A percentile compares a stretch with the other conserved stretches of the same genome.
phyloP scores from a whole-genome alignment of 2,113 vertebrate genomes.

The Aleadryas rufinucha region DNA sequence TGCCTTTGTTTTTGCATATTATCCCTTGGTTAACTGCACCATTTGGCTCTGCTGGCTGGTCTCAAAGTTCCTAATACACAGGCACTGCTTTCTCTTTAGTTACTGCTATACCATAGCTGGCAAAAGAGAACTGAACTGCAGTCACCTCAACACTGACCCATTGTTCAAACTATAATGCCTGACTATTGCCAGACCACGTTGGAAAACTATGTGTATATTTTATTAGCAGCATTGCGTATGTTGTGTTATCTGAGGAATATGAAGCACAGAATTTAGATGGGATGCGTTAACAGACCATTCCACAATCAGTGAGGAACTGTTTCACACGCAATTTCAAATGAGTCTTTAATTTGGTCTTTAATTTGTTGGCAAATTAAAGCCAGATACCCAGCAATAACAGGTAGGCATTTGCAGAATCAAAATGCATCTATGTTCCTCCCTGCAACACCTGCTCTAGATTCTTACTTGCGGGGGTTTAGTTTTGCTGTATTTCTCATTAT shows the following conservation, averaged over 20 bases:
- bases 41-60: not conserved
- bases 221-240: not conserved
- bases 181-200: not conserved
- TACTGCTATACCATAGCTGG: not conserved
- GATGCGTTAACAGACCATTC: not conserved
- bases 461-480: not conserved
- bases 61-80: not conserved
- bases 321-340: not conserved
- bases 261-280: not conserved
- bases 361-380: not conserved
- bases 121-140: not conserved
- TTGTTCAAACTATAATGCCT: not conserved
- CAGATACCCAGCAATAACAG: not conserved
- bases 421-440: not conserved
- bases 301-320: not conserved
- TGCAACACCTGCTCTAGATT: not conserved
- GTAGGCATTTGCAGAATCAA: not conserved
- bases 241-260: not conserved
- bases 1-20: not conserved
- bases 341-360: not conserved
- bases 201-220: not conserved
- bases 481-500: not conserved
- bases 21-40: not conserved
- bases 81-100: conserved; percentile 1
- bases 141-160: not conserved